These are phyloP conservation scores for Onychostoma macrolepis DNA, from an alignment of 2,113 vertebrate genomes.

Conservation along the genomic window DNA sequence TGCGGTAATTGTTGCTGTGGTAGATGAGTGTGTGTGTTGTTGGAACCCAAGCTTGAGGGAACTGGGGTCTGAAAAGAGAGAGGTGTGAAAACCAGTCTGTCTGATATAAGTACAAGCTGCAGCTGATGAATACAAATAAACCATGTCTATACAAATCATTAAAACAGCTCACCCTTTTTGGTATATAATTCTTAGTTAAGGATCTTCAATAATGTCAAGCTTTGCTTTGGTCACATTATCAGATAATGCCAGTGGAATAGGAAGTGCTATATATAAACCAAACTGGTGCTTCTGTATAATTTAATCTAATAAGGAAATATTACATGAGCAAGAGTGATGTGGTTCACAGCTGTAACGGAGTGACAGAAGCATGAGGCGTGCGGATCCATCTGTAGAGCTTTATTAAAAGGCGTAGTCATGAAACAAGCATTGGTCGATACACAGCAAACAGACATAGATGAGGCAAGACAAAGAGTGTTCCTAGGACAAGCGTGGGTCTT, in stretches of 20 bases:
- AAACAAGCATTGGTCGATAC: too few relatives aligned
- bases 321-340: background rate
- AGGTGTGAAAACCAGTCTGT: slow-evolving; percentile 47
- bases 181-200: background rate
- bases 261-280: background rate
- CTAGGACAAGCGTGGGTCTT: too few relatives aligned
- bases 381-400: too few relatives aligned
- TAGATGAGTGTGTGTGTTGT: background rate
- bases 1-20: slow-evolving; percentile 54
- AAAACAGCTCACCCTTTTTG: background rate
- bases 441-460: too few relatives aligned
- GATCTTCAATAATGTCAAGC: background rate
- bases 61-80: slow-evolving; percentile 20
- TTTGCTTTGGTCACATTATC: background rate
- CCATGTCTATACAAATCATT: slow-evolving; percentile 1
- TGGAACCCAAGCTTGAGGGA: slow-evolving; percentile 10
- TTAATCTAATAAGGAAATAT: too few relatives aligned
- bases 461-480: too few relatives aligned
- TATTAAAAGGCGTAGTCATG: too few relatives aligned
- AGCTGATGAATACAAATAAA: slow-evolving; percentile 22
- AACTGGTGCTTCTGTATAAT: background rate
- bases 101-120: slow-evolving; percentile 35
- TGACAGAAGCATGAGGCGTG: too few relatives aligned
- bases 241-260: background rate
- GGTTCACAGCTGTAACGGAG: background rate